Base-by-base conservation (phyloP, 2,888 invertebrate genomes). In the Nemurella pictetii region DNA sequence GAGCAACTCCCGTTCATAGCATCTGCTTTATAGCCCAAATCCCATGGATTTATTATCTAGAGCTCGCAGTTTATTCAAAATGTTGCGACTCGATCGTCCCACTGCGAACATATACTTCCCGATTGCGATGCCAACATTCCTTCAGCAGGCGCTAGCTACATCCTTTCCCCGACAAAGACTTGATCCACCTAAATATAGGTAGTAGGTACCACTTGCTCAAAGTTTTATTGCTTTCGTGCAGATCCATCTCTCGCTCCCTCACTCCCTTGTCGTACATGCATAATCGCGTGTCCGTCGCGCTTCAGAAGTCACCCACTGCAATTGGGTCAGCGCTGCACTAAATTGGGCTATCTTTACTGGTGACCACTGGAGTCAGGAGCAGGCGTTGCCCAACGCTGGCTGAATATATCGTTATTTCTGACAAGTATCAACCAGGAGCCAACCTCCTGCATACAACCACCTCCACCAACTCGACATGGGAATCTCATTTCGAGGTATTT, bases 291-390 rank as follows among this genome's bases (percentile, higher is more conserved):
- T 12, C 26, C 75, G 27, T 0, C 27, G 2, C 27, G 9, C 20
- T 20, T 55, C 55, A 20, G 12, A 12, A 9, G 32, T 20, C 73
- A 73, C 73, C 25, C 7, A 27, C 28, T 25, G 27, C 78, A 78
- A 27, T 28, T 78, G 28, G 78, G 78, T 78, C 78, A 78, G 28
- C 27, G 28, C 26, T 78, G 78, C 30, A 78, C 78, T 78, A 78
- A 78, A 78, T 78, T 78, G 3, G 78, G 9, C 78, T n/a, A 78
- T 77, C 77, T 77, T 27, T 27, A 4, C 26, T 27, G 32, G 32
- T 32, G 32, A 32, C 32, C 32, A 12, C 20, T 12, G 55, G 9
- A 55, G 55, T 7, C 55, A n/a, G 55, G 9, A 2, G 55, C 55
- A 12, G 15, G 55, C 20, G 55, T 7, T 12, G 1, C 55, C 55